phyloP scores from a whole-genome alignment of 2,888 invertebrate genomes.

The Cyrtodaria siliqua region DNA sequence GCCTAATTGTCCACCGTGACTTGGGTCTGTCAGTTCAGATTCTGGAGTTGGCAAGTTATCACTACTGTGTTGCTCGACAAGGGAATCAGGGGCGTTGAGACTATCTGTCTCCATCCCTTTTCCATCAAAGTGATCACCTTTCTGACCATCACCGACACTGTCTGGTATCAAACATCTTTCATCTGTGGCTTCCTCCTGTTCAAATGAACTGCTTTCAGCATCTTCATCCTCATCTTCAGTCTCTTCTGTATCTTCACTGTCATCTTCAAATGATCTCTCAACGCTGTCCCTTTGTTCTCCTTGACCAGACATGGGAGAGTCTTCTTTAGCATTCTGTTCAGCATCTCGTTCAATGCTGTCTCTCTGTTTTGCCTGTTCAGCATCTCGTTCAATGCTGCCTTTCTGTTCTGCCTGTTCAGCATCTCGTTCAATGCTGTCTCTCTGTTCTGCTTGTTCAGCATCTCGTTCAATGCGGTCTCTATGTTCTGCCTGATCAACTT shows the following conservation, averaged over 20 bases:
- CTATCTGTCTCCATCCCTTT: slow-evolving; percentile 48
- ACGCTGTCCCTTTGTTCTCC: slow-evolving; percentile 47
- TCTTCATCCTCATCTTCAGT: slow-evolving; percentile 69
- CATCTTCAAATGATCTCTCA: slow-evolving; percentile 60
- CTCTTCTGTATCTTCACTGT: slow-evolving; percentile 42
- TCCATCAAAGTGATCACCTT: slow-evolving; percentile 17
- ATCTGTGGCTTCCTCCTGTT: slow-evolving; percentile 66
- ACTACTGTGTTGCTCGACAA: slow-evolving; percentile 47
- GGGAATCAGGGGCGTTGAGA: slow-evolving; percentile 42
- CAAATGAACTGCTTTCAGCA: slow-evolving; percentile 64
- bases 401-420: slow-evolving; percentile 19
- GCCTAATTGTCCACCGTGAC: slow-evolving; percentile 58
- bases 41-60: slow-evolving; percentile 50
- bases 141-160: slow-evolving; percentile 49
- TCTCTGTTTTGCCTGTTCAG: background rate
- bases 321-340: slow-evolving; percentile 36
- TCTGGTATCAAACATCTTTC: slow-evolving; percentile 65
- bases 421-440: slow-evolving; percentile 25
- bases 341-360: slow-evolving; percentile 42
- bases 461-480: slow-evolving; percentile 25
- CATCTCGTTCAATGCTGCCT: background rate
- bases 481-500: slow-evolving; percentile 31
- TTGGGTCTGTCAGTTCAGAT: slow-evolving; percentile 55
- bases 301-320: slow-evolving; percentile 12
- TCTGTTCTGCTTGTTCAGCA: background rate